phyloP scores from a whole-genome alignment of 2,113 vertebrate genomes.

The Oryzias woworae region DNA sequence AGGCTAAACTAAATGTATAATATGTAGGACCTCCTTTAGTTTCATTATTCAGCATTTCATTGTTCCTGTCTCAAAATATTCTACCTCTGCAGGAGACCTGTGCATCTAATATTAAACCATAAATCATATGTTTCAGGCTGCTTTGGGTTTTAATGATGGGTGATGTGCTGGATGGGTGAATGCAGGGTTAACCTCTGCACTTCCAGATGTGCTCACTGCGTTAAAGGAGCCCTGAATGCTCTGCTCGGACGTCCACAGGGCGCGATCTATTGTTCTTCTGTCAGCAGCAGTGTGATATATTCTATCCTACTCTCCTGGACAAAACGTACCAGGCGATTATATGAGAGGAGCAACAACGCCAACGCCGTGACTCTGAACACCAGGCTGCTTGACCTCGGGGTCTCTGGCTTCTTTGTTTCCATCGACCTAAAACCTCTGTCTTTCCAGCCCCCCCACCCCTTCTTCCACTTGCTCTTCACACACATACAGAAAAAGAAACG shows the following conservation, averaged over 20 bases:
- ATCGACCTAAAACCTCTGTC: slow-evolving; percentile 66
- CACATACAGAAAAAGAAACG: slow-evolving; percentile 72
- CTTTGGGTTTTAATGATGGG: slow-evolving; percentile 24
- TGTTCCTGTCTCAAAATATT: slow-evolving; percentile 1
- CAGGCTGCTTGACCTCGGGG: slow-evolving; percentile 74
- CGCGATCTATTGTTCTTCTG: slow-evolving; percentile 75
- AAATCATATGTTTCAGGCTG: slow-evolving; percentile 41
- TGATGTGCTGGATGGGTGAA: slow-evolving; percentile 59
- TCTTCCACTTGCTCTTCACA: slow-evolving; percentile 64
- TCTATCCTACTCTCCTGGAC: slow-evolving; percentile 68
- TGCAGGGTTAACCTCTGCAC: slow-evolving; percentile 61
- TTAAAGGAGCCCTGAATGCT: slow-evolving; percentile 58
- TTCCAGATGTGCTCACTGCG: slow-evolving; percentile 62
- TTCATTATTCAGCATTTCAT: slow-evolving; percentile 14
- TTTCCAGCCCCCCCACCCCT: slow-evolving; percentile 16
- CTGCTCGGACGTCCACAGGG: slow-evolving; percentile 64
- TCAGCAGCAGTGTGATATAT: slow-evolving; percentile 77
- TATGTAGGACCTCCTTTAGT: neutral
- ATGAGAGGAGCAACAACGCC: slow-evolving; percentile 58
- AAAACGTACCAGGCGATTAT: slow-evolving; percentile 75
- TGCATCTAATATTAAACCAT: slow-evolving; percentile 32
- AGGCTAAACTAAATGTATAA: too few relatives aligned
- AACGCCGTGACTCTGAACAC: slow-evolving; percentile 71
- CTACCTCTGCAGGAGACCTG: slow-evolving; percentile 1
- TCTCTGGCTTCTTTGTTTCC: slow-evolving; percentile 73